Percentiles rank a stretch among this genome's conserved stretches.
phyloP scores from a whole-genome alignment of 2,113 vertebrate species.

The Bos indicus region DNA sequence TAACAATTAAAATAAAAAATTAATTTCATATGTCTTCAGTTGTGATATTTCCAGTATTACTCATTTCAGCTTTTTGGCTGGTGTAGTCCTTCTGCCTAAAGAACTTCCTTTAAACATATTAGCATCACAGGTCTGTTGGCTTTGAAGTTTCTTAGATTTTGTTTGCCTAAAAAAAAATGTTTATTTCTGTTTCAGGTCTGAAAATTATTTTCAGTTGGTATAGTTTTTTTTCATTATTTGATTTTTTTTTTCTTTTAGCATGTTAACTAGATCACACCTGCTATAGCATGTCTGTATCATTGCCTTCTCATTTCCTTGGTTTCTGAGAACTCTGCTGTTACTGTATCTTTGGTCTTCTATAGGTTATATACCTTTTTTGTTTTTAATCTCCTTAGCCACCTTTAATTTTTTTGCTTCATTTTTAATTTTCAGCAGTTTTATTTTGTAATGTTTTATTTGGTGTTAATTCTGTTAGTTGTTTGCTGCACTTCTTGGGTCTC shows the following conservation, averaged over 20 bases:
- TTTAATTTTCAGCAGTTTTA: background rate
- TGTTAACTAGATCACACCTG: background rate
- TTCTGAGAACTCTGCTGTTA: background rate
- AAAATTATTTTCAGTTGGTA: background rate
- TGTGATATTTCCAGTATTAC: background rate
- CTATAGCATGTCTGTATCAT: background rate
- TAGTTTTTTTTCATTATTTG: background rate
- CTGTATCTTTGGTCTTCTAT: background rate
- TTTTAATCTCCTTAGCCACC: background rate
- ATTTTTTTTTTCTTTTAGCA: background rate
- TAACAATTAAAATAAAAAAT: background rate
- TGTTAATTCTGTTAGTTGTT: background rate
- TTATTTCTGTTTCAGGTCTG: background rate
- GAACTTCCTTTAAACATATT: background rate
- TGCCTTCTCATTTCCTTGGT: background rate
- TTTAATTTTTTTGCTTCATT: background rate
- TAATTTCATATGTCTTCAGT: background rate
- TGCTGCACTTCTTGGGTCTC: background rate
- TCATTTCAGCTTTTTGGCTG: background rate
- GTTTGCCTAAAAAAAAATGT: background rate
- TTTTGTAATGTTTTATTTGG: background rate
- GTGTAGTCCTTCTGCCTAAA: background rate
- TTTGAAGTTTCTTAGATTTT: background rate
- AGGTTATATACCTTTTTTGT: background rate
- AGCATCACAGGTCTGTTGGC: background rate